Evolutionary conservation across 2,888 invertebrate genomes (phyloP).

Genomic region (Tenthredo livida): DNA sequence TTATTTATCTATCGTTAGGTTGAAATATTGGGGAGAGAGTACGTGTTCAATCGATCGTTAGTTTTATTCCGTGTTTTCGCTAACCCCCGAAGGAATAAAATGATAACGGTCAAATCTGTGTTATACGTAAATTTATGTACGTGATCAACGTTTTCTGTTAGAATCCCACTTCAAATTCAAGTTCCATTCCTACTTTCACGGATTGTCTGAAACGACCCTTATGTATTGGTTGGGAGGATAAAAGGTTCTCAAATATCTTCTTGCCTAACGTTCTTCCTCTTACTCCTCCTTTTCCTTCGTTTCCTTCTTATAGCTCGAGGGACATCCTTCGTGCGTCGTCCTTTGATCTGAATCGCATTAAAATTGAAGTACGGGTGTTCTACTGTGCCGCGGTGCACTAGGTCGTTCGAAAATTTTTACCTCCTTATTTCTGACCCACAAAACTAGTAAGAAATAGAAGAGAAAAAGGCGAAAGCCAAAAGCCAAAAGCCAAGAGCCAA

Average conservation of each 20-base stretch:
- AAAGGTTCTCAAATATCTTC: slow-evolving; percentile 44
- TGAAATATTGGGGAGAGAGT: not conserved
- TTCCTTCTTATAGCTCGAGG: slow-evolving; percentile 4
- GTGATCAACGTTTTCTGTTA: not conserved
- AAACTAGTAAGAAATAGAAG: not conserved
- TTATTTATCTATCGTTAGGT: slow-evolving; percentile 22
- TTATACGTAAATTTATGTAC: not conserved
- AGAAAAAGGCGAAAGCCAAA: not conserved
- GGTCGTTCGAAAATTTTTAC: not conserved
- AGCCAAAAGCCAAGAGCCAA: not conserved
- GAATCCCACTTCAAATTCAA: not conserved
- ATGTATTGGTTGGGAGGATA: slow-evolving; percentile 4
- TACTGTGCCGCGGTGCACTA: not conserved
- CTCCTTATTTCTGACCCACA: not conserved
- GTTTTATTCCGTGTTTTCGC: not conserved
- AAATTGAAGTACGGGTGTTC: slow-evolving; percentile 31
- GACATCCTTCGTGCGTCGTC: slow-evolving; percentile 10
- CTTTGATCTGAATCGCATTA: slow-evolving; percentile 51
- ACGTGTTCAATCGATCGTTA: not conserved
- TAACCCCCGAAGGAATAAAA: not conserved
- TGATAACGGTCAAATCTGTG: not conserved
- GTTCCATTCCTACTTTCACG: slow-evolving; percentile 1
- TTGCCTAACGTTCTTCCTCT: not conserved
- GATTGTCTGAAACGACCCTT: not conserved
- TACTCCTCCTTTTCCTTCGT: not conserved